Evolutionary conservation across 1,140 invertebrate species (phyloP).

Genomic region (Caerostris extrusa): DNA sequence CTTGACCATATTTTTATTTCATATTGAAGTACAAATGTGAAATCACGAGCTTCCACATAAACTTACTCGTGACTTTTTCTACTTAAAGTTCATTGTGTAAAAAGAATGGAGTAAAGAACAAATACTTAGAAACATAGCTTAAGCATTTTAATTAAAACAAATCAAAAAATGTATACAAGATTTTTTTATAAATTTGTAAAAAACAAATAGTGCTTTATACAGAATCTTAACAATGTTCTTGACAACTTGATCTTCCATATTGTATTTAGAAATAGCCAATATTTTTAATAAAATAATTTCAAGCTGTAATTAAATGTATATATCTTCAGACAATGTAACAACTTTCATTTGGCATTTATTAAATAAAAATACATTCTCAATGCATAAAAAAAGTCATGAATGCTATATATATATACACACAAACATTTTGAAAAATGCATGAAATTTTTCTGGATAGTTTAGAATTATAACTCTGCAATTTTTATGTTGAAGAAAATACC

Average conservation of each 20-base stretch:
- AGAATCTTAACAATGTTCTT: neutral
- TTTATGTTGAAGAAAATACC: too few relatives aligned
- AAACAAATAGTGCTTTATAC: slow-evolving; percentile 27
- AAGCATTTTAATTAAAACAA: slow-evolving; percentile 23
- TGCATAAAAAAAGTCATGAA: too few relatives aligned
- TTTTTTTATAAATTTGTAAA: slow-evolving; percentile 9
- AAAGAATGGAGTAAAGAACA: neutral
- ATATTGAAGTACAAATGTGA: slow-evolving; percentile 62
- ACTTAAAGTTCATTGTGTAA: neutral
- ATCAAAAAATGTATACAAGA: neutral
- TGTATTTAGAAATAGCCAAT: slow-evolving; percentile 16
- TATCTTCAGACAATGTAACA: neutral
- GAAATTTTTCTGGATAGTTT: too few relatives aligned
- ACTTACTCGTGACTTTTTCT: slow-evolving; percentile 42
- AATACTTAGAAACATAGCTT: neutral
- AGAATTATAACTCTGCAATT: too few relatives aligned
- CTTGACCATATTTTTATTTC: slow-evolving; percentile 77
- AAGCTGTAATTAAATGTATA: neutral
- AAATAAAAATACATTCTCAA: too few relatives aligned
- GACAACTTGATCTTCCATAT: neutral
- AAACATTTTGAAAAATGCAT: too few relatives aligned
- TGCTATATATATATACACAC: too few relatives aligned
- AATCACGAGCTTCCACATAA: slow-evolving; percentile 65
- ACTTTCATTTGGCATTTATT: slow-evolving; percentile 17
- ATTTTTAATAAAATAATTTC: neutral